Evolutionary conservation across 2,797 vertebrate species (phyloP).

Genomic region (Karalla daura): DNA sequence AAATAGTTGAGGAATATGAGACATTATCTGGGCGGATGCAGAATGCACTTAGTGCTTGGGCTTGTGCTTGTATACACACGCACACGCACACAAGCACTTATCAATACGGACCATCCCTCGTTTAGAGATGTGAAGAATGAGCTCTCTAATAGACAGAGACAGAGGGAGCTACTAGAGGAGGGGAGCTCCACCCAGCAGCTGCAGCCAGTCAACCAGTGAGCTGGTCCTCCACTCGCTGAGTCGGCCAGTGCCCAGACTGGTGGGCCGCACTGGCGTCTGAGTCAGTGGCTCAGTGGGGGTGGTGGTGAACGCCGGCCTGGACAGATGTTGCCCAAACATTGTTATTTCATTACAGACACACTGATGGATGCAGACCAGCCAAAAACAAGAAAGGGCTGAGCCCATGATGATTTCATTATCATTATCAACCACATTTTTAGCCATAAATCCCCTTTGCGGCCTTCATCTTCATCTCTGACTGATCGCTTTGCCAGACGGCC

Average conservation of each 20-base stretch:
- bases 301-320: conserved; percentile 13
- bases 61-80: conserved; percentile 17
- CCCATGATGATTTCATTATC: conserved; percentile 50
- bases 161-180: conserved; percentile 43
- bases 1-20: conserved; percentile 12
- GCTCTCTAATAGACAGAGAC: conserved; percentile 43
- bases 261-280: conserved; percentile 15
- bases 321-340: conserved; percentile 46
- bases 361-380: conserved; percentile 28
- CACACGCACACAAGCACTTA: conserved; percentile 9
- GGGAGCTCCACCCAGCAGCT: conserved; percentile 73
- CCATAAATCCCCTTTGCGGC: conserved; percentile 38
- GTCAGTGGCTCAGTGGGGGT: conserved; percentile 26
- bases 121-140: conserved; percentile 50
- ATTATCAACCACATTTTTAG: conserved; percentile 34
- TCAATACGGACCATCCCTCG: conserved; percentile 18
- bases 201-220: conserved; percentile 55
- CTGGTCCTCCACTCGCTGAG: conserved; percentile 12
- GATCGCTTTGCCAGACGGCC: conserved; percentile 27
- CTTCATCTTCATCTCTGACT: conserved; percentile 47
- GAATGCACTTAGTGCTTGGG: conserved; percentile 33
- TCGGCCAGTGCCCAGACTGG: conserved; percentile 10
- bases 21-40: neutral
- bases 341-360: conserved; percentile 34
- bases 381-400: conserved; percentile 31